Evolutionary conservation across 2,888 invertebrate species (phyloP), one percentile per base, ranked within the genome.

Genomic region (Agrilus cyanescens): DNA sequence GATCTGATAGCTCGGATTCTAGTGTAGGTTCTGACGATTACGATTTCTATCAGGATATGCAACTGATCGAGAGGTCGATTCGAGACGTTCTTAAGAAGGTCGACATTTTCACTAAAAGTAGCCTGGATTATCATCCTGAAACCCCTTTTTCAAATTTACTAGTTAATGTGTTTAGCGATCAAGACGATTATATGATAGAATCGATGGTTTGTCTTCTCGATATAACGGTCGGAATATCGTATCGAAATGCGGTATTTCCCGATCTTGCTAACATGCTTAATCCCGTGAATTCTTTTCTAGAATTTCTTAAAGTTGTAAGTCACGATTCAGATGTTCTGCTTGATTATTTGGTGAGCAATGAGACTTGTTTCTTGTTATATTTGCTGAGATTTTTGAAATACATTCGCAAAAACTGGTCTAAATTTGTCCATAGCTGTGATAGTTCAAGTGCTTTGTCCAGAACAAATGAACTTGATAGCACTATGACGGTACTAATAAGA

Each of bases 121-220:
- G 82, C 44, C 68, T 88, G 51, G 85, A 88, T 48, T 90, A 85
- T 60, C 87, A 89, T 66, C 90, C 90, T 0, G 87, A 88, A 62
- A 85, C 86, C 49, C 82, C 85, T 14, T 79, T 90, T 52, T 86
- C 88, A 1, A 88, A 89, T 67, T 85, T 90, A 74, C 74, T 91
- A 39, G 85, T 90, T 45, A 85, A 86, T 62, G 69, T 91, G 44
- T 90, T 91, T 58, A 84, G 85, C 55, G 89, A 91, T 65, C 90
- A 91, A 63, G 90, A 91, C 59, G 91, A 91, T 65, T 87, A 86
- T 57, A 68, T 91, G 53, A 85, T 91, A 45, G 91, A 91, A 69
- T 84, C 88, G 3, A 89, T 91, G 89, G 85, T 91, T 6, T 90
- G 90, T 62, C 86, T 87, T 31, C 66, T 91, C 38, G 90, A 91